Evolutionary conservation across 1,140 invertebrate species (phyloP).

Genomic region (Brachionus koreanus): DNA sequence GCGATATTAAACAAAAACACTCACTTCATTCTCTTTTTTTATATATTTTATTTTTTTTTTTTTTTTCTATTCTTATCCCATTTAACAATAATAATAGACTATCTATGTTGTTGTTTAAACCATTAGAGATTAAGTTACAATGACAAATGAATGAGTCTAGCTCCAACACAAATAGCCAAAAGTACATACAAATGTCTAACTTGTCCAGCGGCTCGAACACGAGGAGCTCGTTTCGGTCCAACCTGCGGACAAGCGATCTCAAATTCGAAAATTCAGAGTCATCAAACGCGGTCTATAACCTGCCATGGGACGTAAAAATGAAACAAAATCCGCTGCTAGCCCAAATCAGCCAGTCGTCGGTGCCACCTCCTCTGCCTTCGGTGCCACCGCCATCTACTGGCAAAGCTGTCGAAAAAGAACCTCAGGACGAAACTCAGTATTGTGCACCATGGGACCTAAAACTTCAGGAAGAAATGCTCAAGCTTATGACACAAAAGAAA

Average conservation of each 20-base stretch:
- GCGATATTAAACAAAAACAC: neutral
- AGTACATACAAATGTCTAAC: conserved; percentile 40
- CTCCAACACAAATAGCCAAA: neutral
- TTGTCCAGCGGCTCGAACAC: conserved; percentile 12
- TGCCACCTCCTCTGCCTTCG: neutral
- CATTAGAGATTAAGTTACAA: neutral
- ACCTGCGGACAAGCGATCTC: neutral
- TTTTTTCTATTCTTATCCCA: neutral
- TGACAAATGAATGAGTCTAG: conserved; percentile 14
- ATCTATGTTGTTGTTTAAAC: neutral
- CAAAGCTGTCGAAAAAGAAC: neutral
- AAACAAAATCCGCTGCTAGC: neutral
- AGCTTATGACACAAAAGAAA: neutral
- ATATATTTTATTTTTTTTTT: neutral
- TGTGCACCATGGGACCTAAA: conserved; percentile 44
- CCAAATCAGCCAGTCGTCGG: neutral
- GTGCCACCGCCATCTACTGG: neutral
- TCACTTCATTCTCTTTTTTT: no score
- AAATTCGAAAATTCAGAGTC: neutral
- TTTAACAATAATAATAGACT: neutral
- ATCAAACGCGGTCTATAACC: neutral
- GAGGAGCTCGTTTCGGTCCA: neutral
- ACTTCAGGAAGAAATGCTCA: conserved; percentile 28
- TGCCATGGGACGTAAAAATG: conserved; percentile 29
- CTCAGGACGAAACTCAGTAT: conserved; percentile 30